A percentile compares a stretch with the other conserved stretches of the same genome.
Conservation (phyloP, 2,888 invertebrate species). For the Tethea ocularis region DNA sequence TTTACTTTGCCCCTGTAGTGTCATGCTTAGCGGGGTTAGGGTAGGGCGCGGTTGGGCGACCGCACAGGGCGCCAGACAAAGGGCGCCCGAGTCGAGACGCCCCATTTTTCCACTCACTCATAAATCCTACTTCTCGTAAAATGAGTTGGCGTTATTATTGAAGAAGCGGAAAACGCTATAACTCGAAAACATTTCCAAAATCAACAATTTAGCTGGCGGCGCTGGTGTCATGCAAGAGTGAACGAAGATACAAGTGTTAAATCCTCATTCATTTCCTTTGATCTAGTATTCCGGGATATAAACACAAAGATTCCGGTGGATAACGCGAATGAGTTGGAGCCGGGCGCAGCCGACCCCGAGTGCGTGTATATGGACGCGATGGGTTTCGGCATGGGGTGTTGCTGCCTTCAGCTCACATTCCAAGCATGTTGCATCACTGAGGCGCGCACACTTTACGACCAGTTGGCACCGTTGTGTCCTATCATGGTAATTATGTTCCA, state of each 20-base stretch:
- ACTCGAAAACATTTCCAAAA: too few species aligned
- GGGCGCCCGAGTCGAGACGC: too few species aligned
- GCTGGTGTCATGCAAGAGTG: too few species aligned
- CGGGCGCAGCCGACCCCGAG: slow-evolving; percentile 89
- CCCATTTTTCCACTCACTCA: too few species aligned
- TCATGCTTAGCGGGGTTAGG: too few species aligned
- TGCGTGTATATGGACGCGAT: slow-evolving; percentile 99
- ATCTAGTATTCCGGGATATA: slow-evolving; percentile 92
- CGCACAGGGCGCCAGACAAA: too few species aligned
- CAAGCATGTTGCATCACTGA: slow-evolving; percentile 98
- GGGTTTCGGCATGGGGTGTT: slow-evolving; percentile 99
- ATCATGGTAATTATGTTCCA: slow-evolving; percentile 88
- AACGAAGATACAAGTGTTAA: not conserved
- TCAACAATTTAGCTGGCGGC: too few species aligned
- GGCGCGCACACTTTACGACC: slow-evolving; percentile 98
- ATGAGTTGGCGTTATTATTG: too few species aligned
- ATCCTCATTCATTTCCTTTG: not conserved
- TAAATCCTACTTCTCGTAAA: too few species aligned
- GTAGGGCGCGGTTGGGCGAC: too few species aligned
- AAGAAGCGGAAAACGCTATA: too few species aligned
- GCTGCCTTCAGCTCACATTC: slow-evolving; percentile 97
- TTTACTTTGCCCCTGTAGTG: not conserved
- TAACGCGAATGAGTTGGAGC: slow-evolving; percentile 86
- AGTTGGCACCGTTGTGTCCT: slow-evolving; percentile 97
- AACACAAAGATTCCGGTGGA: slow-evolving; percentile 94